Base-by-base conservation (phyloP, 2,113 vertebrate species). In the Brachypteracias leptosomus region DNA sequence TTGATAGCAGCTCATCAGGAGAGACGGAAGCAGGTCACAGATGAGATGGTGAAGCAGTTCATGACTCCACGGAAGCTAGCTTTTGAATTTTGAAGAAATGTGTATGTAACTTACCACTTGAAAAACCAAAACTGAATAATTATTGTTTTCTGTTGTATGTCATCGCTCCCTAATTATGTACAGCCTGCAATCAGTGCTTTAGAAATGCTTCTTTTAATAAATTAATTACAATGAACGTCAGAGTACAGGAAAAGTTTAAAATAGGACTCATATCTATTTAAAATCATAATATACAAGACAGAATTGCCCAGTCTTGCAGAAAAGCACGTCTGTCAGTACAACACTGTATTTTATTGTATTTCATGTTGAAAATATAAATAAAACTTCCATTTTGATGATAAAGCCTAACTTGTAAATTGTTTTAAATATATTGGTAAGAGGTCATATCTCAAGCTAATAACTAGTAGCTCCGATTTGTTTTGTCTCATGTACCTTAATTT, bases 51-150 rank as follows among this genome's bases (percentile, higher is more conserved):
- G 92, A 98, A 97, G 61, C 97, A 98, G 70, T 99, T 99, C 94
- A 99, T 99, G 99, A 99, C 98, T 26, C 99, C 99, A 25, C 98
- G 99, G 72, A 98, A 98, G 82, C 97, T 99, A 58, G 97, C 98
- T 93, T 99, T 98, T 94, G 97, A 98, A 61, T 98, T 98, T 59
- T 99, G 98, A 97, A 96, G 87, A 40, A 40, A 33, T 31, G n/a
- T 16, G 2, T 49, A 20, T 57, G 35, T 72, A 72, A 92, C 55
- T 86, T 75, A 33, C 35, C 74, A 10, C 3, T 84, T 35, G 77
- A 89, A 52, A 83, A 91, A 87, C 58, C 87, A 36, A 85, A 52
- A 35, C 31, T 5, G 0, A 59, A 21, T 85, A 85, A 46, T 65
- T 71, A 3, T 77, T 87, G 90, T 90, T 78, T 89, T 61, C 85